phyloP scores from a whole-genome alignment of 2,888 invertebrate genomes.

The Epiblema foenella region DNA sequence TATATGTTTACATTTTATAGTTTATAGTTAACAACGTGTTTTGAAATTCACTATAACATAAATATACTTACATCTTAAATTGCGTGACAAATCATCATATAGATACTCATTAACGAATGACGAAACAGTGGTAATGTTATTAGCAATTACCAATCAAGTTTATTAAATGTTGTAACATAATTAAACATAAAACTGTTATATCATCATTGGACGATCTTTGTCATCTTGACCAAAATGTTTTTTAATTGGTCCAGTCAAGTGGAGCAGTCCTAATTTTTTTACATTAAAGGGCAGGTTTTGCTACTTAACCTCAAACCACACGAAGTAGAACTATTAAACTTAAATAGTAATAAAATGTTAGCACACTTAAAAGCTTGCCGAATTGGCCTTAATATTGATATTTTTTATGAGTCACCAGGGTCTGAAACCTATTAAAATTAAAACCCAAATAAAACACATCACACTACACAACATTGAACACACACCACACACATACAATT shows the following conservation, averaged over 20 bases:
- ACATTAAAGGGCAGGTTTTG: slow-evolving; percentile 21
- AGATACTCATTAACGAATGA: slow-evolving; percentile 6
- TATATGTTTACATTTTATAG: background rate
- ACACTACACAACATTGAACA: no score
- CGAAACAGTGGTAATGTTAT: slow-evolving; percentile 21
- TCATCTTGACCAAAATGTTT: background rate
- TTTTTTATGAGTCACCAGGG: background rate
- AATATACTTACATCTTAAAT: background rate
- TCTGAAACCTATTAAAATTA: no score
- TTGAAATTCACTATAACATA: background rate
- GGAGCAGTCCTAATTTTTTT: slow-evolving; percentile 4
- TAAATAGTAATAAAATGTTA: background rate
- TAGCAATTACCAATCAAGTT: slow-evolving; percentile 17
- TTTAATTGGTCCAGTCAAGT: background rate
- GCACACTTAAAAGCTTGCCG: background rate
- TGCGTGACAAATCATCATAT: slow-evolving; percentile 4
- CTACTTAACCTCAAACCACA: background rate
- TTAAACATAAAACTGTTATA: slow-evolving; percentile 10
- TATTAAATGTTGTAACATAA: slow-evolving; percentile 4
- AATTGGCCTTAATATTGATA: no score
- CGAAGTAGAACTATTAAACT: slow-evolving; percentile 19
- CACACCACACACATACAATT: no score
- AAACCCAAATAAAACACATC: no score
- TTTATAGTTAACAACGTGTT: background rate
- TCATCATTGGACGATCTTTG: slow-evolving; percentile 7